Percentiles rank a stretch among this genome's conserved stretches.
Evolutionary conservation across 2,113 vertebrate species (phyloP).

Genomic region (Nerophis lumbriciformis): DNA sequence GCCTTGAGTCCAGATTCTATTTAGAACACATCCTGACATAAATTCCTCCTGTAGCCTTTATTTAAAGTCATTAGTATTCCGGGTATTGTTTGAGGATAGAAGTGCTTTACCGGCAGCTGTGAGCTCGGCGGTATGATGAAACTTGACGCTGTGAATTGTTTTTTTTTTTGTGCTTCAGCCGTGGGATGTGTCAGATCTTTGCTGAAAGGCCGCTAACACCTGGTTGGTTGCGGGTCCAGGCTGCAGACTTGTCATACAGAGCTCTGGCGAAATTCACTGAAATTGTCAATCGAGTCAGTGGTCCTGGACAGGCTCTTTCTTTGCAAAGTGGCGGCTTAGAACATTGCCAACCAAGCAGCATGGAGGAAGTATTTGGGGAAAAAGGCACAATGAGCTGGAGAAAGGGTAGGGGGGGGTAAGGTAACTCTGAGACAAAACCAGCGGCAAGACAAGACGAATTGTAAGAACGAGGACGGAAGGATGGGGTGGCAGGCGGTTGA

Average conservation of each 20-base stretch:
- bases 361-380: constrained; percentile 50
- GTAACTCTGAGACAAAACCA: constrained; percentile 72
- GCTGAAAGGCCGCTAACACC: constrained; percentile 56
- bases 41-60: neutral
- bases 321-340: constrained; percentile 56
- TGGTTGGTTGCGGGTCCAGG: constrained; percentile 48
- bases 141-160: constrained; percentile 43
- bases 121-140: constrained; percentile 19
- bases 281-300: constrained; percentile 74
- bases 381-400: constrained; percentile 60
- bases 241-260: constrained; percentile 59
- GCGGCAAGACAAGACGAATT: constrained; percentile 53
- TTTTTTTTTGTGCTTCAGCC: constrained; percentile 12
- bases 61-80: neutral
- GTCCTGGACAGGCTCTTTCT: constrained; percentile 67
- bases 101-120: neutral
- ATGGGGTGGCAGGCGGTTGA: neutral
- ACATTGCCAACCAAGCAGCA: constrained; percentile 65
- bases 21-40: too few relatives aligned
- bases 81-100: neutral
- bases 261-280: constrained; percentile 44
- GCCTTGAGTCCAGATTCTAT: neutral
- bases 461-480: constrained; percentile 36
- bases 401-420: constrained; percentile 31
- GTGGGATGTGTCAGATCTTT: constrained; percentile 44